Evolutionary conservation across 2,888 invertebrate species (phyloP), one percentile per base, ranked within the genome.

Genomic region (Plebejus melissa): DNA sequence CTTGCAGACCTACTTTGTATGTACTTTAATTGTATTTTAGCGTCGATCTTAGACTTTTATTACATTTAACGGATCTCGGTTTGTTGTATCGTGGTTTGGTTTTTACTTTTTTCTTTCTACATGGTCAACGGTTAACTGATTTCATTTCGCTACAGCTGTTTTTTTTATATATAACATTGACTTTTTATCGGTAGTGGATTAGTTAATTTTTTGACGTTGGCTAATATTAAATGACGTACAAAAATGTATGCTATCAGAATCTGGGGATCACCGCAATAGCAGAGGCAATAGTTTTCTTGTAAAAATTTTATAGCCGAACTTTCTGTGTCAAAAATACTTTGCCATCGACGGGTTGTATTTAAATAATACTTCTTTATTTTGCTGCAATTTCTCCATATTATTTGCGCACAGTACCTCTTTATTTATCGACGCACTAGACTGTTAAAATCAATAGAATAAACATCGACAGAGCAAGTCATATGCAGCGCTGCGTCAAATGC

Each of bases 21-120:
- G 41, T 74, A 46, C 58, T 74, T 76, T 41, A 13, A 65, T 65
- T 32, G 65, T 65, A 36, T 65, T 65, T 65, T 13, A 13, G 36
- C 32, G 32, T 54, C 65, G 65, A 65, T 65, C 65, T 5, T 16
- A 6, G 65, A 65, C 65, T 65, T 65, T 65, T 32, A 36, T 60
- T 11, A 28, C 9, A 28, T 65, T 65, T 58, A 58, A 32, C 60
- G 1, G 60, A 65, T 28, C 60, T 28, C 4, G 32, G 60, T 32
- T 65, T 28, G 22, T 58, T 22, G 22, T 22, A 22, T 22, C 22
- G 22, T 22, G 22, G 1, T 58, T 58, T 7, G n/a, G 58, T 58
- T 0, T 3, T 22, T 22, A 22, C 22, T n/a, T n/a, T 58, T 22
- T 28, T 28, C 28, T 60, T 60, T 60, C 0, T 46, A 41, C 2